These are phyloP conservation scores for Cylindroiulus punctatus DNA, from an alignment of 2,888 invertebrate species.

Conservation along the genomic window DNA sequence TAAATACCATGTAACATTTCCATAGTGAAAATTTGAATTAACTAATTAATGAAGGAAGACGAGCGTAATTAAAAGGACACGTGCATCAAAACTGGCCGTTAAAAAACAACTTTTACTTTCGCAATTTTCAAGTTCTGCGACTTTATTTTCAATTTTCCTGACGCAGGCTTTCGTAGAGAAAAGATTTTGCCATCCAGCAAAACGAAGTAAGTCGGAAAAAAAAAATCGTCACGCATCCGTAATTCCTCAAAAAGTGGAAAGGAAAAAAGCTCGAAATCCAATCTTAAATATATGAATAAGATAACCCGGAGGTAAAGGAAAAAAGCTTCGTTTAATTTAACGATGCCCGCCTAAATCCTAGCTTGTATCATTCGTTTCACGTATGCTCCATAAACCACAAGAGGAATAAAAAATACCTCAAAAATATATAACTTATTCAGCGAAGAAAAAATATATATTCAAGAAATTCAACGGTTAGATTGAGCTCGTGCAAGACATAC, in stretches of 20 bases:
- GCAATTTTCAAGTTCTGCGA: constrained; percentile 27
- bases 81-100: background rate
- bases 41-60: background rate
- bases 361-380: constrained; percentile 52
- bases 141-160: constrained; percentile 50
- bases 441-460: constrained; percentile 28
- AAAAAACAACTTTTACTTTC: background rate
- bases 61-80: background rate
- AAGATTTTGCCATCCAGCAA: background rate
- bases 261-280: constrained; percentile 48
- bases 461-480: constrained; percentile 30
- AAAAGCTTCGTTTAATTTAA: constrained; percentile 53
- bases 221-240: constrained; percentile 48
- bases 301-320: constrained; percentile 49
- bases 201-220: constrained; percentile 22
- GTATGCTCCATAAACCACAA: constrained; percentile 49
- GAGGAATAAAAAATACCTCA: constrained; percentile 49
- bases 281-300: constrained; percentile 50
- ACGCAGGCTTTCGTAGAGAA: background rate
- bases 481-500: background rate
- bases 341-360: constrained; percentile 51
- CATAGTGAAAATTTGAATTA: background rate
- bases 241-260: constrained; percentile 37
- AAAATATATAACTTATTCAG: constrained; percentile 43
- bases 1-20: too few species aligned